A percentile compares a stretch with the other conserved stretches of the same genome.
Conservation (phyloP, 2,888 invertebrate species). For the Hydroisotoma schaefferi region DNA sequence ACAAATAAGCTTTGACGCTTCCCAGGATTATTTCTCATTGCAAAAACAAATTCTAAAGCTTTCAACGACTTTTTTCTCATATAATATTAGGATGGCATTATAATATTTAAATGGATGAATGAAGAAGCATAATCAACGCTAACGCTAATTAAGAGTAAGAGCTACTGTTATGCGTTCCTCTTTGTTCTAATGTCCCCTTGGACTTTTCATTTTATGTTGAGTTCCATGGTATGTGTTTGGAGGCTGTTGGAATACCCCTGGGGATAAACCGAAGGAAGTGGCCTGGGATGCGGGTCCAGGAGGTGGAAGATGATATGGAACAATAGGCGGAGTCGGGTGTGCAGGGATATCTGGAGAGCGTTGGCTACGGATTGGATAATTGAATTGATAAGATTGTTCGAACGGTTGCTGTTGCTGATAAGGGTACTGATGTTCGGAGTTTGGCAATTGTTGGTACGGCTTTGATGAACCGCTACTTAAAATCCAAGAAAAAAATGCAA, state of each 20-base stretch:
- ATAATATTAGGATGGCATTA: too few species aligned
- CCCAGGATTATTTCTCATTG: too few species aligned
- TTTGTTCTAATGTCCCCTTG: too few species aligned
- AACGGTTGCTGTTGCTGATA: background rate
- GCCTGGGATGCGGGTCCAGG: background rate
- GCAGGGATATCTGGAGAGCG: conserved; percentile 5
- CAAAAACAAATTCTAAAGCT: too few species aligned
- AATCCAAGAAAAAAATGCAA: background rate
- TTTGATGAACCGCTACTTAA: background rate
- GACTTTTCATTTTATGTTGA: too few species aligned
- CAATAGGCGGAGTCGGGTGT: conserved; percentile 18
- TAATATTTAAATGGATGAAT: too few species aligned
- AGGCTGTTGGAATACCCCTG: background rate
- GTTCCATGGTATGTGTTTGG: too few species aligned
- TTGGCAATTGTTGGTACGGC: background rate
- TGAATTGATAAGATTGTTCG: background rate
- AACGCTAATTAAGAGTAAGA: background rate
- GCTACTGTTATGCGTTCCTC: background rate
- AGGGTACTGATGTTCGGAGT: background rate
- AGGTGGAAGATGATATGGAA: conserved; percentile 19
- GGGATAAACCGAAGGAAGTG: background rate
- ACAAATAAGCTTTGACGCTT: too few species aligned
- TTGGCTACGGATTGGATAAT: background rate
- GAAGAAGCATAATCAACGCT: too few species aligned
- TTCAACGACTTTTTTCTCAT: too few species aligned